A percentile compares a stretch with the other conserved stretches of the same genome.
Evolutionary conservation across 2,113 vertebrate genomes (phyloP).

Genomic region (Caracal caracal): DNA sequence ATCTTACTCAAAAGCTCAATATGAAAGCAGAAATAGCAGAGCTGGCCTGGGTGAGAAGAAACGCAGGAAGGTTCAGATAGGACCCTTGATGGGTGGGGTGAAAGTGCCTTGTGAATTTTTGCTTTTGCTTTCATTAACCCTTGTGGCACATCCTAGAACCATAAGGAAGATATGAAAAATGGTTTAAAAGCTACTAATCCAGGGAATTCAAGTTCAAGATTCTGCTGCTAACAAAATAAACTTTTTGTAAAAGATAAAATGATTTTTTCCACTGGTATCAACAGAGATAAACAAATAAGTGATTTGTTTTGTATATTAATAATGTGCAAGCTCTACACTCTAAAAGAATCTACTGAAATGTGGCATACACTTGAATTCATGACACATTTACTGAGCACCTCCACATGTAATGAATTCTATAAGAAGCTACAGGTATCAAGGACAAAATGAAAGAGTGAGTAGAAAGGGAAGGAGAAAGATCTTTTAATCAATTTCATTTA

Average conservation of each 20-base stretch:
- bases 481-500: neutral
- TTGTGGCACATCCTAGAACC: neutral
- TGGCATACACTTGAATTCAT: neutral
- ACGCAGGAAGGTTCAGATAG: neutral
- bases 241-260: neutral
- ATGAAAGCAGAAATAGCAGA: conserved; percentile 13
- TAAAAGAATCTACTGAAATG: neutral
- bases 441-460: neutral
- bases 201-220: neutral
- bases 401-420: neutral
- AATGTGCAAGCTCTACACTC: neutral
- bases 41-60: neutral
- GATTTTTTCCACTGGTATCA: neutral
- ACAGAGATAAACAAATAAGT: neutral
- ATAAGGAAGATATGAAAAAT: neutral
- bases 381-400: neutral
- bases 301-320: neutral
- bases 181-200: neutral
- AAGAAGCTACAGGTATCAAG: neutral
- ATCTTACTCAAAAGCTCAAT: conserved; percentile 27
- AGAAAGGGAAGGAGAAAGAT: neutral
- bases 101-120: neutral
- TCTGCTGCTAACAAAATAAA: neutral
- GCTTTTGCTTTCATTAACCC: neutral
- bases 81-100: neutral